phyloP scores from a whole-genome alignment of 2,888 invertebrate genomes.

The Conops quadrifasciatus region DNA sequence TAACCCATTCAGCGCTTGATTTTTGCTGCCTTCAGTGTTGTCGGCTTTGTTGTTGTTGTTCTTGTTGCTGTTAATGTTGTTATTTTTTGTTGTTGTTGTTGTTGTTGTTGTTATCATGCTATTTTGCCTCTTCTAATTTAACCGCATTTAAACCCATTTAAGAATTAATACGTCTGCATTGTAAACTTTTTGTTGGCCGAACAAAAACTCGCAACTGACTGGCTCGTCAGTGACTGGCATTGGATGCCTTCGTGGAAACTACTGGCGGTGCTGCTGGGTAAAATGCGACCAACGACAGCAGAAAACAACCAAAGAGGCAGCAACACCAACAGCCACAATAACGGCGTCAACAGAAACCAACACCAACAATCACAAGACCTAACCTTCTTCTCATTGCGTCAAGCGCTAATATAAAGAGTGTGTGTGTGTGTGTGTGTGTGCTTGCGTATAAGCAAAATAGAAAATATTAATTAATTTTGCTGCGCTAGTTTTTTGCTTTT shows the following conservation, averaged over 20 bases:
- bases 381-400: constrained; percentile 7
- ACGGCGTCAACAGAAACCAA: background rate
- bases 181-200: constrained; percentile 14
- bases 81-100: too few species aligned
- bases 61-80: background rate
- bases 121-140: constrained; percentile 23
- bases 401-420: background rate
- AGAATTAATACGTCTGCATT: constrained; percentile 34
- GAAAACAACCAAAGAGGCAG: background rate
- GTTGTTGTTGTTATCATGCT: background rate
- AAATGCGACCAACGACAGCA: constrained; percentile 2
- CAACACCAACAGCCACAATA: background rate
- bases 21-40: too few species aligned
- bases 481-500: constrained; percentile 14
- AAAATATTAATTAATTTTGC: constrained; percentile 27
- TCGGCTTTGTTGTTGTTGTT: background rate
- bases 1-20: background rate
- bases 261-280: constrained; percentile 13
- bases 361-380: too few species aligned
- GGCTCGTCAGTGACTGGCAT: too few species aligned
- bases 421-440: background rate
- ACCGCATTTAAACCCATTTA: constrained; percentile 36
- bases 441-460: background rate
- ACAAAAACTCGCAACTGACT: background rate
- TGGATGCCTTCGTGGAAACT: constrained; percentile 16